Evolutionary conservation across 2,797 vertebrate genomes (phyloP).

Genomic region (Xyrichtys novacula): DNA sequence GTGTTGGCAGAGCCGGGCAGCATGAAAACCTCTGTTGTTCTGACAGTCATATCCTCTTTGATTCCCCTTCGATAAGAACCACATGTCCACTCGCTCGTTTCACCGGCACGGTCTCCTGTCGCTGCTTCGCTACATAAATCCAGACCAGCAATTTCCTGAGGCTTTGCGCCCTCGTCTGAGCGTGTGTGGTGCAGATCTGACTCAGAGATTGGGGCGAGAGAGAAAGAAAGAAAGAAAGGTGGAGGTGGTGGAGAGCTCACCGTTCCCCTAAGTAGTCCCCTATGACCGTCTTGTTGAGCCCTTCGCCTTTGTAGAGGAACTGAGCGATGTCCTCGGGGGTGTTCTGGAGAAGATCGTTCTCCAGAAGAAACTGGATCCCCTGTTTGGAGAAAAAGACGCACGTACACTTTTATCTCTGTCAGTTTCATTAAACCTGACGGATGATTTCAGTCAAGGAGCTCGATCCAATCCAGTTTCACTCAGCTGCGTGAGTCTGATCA

Average conservation of each 20-base stretch:
- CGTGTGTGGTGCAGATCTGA: slow-evolving; percentile 38
- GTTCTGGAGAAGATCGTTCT: slow-evolving; percentile 91
- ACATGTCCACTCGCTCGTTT: slow-evolving; percentile 66
- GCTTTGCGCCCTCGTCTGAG: slow-evolving; percentile 61
- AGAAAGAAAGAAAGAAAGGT: slow-evolving; percentile 46
- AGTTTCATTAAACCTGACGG: background rate
- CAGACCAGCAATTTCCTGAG: slow-evolving; percentile 74
- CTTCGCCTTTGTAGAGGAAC: slow-evolving; percentile 95
- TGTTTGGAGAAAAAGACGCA: slow-evolving; percentile 55
- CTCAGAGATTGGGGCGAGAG: slow-evolving; percentile 23
- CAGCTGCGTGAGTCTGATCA: slow-evolving; percentile 1
- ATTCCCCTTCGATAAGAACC: slow-evolving; percentile 73
- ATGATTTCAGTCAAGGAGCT: slow-evolving; percentile 4
- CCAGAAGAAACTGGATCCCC: slow-evolving; percentile 93
- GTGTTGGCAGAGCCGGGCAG: slow-evolving; percentile 32
- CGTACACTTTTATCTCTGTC: background rate
- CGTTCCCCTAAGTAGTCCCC: slow-evolving; percentile 92
- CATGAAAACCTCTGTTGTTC: slow-evolving; percentile 58
- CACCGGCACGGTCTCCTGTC: slow-evolving; percentile 36
- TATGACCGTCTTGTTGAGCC: slow-evolving; percentile 95
- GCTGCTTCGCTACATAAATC: slow-evolving; percentile 65
- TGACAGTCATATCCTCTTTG: slow-evolving; percentile 55
- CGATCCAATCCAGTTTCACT: background rate
- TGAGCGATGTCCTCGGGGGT: slow-evolving; percentile 92
- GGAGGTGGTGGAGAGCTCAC: slow-evolving; percentile 75